These are phyloP conservation scores for Gephyroberyx darwinii DNA, from an alignment of 2,797 vertebrate species.

Conservation along the genomic window DNA sequence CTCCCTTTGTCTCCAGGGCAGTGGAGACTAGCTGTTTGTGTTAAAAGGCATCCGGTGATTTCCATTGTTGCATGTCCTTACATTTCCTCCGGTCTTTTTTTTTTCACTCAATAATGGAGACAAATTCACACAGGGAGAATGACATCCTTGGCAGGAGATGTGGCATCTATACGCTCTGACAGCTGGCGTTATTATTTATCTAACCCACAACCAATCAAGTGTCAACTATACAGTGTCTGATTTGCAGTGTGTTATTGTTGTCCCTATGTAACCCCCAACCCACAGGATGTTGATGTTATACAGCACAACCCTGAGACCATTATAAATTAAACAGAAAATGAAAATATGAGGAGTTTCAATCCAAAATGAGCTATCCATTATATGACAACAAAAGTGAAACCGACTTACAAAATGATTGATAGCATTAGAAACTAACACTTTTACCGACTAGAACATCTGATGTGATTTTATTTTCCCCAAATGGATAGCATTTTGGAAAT, in stretches of 20 bases:
- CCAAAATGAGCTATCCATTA: not conserved
- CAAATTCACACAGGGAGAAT: constrained; percentile 26
- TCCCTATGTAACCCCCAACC: constrained; percentile 20
- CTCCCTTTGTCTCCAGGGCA: constrained; percentile 46
- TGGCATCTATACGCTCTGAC: constrained; percentile 52
- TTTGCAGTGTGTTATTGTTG: constrained; percentile 21
- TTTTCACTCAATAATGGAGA: constrained; percentile 36
- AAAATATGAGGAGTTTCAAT: too few species aligned
- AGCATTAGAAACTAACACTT: too few species aligned
- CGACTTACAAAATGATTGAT: too few species aligned
- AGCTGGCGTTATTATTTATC: constrained; percentile 59
- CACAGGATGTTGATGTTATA: constrained; percentile 12
- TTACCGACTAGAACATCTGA: too few species aligned
- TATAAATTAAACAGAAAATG: constrained; percentile 14
- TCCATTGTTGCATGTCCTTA: constrained; percentile 51
- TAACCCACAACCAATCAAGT: constrained; percentile 48
- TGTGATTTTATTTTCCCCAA: too few species aligned
- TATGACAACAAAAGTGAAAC: not conserved
- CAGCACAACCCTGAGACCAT: constrained; percentile 1
- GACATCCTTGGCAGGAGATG: not conserved
- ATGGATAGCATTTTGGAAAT: too few species aligned
- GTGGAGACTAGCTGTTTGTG: constrained; percentile 42
- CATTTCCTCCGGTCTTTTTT: constrained; percentile 54
- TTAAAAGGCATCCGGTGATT: constrained; percentile 42
- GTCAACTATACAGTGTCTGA: constrained; percentile 37